Conservation (phyloP, 2,113 vertebrate genomes). For the Paramormyrops kingsleyae region DNA sequence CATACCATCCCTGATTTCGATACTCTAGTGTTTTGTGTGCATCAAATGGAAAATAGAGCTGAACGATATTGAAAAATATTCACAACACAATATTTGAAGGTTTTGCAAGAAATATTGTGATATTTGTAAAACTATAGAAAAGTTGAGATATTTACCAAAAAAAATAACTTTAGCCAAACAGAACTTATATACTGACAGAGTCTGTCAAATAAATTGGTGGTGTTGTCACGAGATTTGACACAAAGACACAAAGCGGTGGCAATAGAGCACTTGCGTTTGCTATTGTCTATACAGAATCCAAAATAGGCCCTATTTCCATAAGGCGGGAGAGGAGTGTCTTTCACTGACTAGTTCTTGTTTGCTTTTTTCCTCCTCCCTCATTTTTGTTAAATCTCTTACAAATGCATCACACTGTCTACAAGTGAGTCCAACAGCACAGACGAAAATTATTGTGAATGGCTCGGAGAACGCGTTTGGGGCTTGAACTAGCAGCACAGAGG, state of each 20-base stretch:
- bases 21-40: not conserved
- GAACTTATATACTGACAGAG: not conserved
- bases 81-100: not conserved
- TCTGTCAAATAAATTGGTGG: not conserved
- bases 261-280: not conserved
- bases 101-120: not conserved
- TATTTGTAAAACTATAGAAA: not conserved
- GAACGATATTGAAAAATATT: not conserved
- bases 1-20: not conserved
- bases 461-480: not conserved
- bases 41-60: not conserved
- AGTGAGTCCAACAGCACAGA: not conserved
- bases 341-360: not conserved
- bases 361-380: not conserved
- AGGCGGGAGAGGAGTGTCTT: not conserved
- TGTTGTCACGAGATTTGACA: not conserved
- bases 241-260: too few species aligned
- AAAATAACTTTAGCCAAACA: not conserved
- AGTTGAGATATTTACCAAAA: not conserved
- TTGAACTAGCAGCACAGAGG: too few species aligned
- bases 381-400: not conserved
- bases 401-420: not conserved
- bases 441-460: not conserved
- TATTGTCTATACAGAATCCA: not conserved
- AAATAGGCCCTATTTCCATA: not conserved